Evolutionary conservation across 2,113 vertebrate genomes (phyloP), one percentile per base, ranked within the genome.

Genomic region (Cyprinodon variegatus): DNA sequence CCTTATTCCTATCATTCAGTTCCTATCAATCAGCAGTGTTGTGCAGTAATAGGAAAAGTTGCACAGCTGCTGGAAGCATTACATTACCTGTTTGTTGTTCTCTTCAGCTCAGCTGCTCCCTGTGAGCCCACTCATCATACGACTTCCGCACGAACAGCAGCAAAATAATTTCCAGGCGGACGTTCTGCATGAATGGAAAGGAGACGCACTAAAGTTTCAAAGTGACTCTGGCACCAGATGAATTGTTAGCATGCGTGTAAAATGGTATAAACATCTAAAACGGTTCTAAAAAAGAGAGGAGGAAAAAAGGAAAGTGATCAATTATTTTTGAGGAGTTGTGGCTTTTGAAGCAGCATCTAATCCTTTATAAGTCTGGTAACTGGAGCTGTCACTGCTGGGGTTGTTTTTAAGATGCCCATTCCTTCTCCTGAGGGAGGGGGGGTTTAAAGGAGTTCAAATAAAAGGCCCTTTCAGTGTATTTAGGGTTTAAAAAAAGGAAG

Each of bases 371-470:
- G 90, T 53, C 75, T 88, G 92, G 95, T 93, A 94, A 96, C 93
- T 92, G 84, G 94, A 95, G 94, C 93, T 92, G 90, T 93, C 81
- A 91, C 89, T 74, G 81, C 88, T 89, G 92, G 81, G 86, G 81
- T 90, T 90, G 53, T 95, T 95, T 48, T 96, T 95, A 95, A 95
- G 94, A 91, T 84, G 92, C 91, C 93, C 78, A 65, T 83, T 86
- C 81, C 80, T 93, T 92, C 93, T 92, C 90, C 83, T 95, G 95
- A 96, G 92, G 95, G 95, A 95, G 95, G 93, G 91, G 72, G 92
- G 94, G 96, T 95, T 94, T 95, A 92, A 94, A 93, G 93, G 93
- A 95, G 95, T 97, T 96, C 96, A 95, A 95, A 94, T 95, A 94
- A 94, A 93, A 92, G 92, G 91, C 94, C 91, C 89, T 91, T 89